Evolutionary conservation across 2,113 vertebrate species (phyloP), one percentile per base, ranked within the genome.

Genomic region (Nematolebias whitei): DNA sequence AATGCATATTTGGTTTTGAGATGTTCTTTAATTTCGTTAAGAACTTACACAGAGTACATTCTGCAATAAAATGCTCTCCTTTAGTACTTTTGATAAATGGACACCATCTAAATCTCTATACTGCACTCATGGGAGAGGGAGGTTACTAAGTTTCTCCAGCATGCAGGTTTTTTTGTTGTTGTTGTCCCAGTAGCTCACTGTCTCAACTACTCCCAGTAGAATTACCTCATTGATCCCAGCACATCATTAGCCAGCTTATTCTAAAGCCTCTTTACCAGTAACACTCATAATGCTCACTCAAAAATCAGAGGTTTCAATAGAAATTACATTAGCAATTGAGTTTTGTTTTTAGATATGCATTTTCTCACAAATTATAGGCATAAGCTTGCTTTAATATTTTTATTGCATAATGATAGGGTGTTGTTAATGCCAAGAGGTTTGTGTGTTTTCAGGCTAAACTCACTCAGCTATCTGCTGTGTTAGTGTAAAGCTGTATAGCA

Each of bases 201-300:
- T 87, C 88, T 88, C 82, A 71, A 79, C 50, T 63, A 73, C 76
- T 91, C 91, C 89, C 91, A 78, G 78, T 56, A 60, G 90, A 84
- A 68, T 79, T 64, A 40, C 79, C 76, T 74, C 81, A 92, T 93
- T 92, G 88, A 92, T 92, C 89, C 85, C 63, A 20, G 68, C 82
- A 80, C 87, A 90, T 92, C 89, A 92, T 93, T 91, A 93, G 84
- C 66, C 35, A 79, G 87, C 87, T 92, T 93, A 93, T 71, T 84
- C 63, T 76, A 88, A 90, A 90, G 79, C 90, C 87, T 85, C 90
- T 91, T 89, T 83, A 88, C 72, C 80, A 86, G 84, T 78, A 85
- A 72, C 62, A 73, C 58, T 80, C 58, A 26, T 55, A 51, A 40
- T 48, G 61, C 71, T 65, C 68, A 15, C 47, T 63, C 72, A 75